Conservation (phyloP, 1,140 invertebrate genomes). For the Idris sp. region DNA sequence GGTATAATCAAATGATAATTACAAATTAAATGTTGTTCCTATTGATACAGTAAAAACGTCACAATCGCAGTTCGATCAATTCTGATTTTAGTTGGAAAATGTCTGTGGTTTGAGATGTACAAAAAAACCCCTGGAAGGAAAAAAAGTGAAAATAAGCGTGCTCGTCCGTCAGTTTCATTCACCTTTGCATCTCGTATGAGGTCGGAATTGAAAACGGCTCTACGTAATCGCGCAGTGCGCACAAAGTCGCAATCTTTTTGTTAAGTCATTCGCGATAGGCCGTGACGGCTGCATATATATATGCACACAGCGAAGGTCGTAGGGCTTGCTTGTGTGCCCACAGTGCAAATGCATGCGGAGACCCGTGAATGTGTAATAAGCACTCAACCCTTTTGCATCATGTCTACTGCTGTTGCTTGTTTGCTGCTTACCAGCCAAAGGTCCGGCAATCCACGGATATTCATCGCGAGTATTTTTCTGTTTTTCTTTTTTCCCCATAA, state of each 20-base stretch:
- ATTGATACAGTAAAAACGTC: too few species aligned
- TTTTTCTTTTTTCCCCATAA: too few species aligned
- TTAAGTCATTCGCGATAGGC: constrained; percentile 52
- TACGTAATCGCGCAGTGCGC: constrained; percentile 47
- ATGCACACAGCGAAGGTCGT: constrained; percentile 42
- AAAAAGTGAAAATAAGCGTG: constrained; percentile 12
- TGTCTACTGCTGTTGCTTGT: constrained; percentile 17
- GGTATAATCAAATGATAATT: too few species aligned
- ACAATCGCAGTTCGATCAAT: constrained; percentile 29
- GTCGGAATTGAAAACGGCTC: constrained; percentile 49
- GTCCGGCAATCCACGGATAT: constrained; percentile 55
- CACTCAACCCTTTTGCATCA: constrained; percentile 64
- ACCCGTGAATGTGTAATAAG: constrained; percentile 72
- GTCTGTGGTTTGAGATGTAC: constrained; percentile 19
- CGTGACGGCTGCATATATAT: constrained; percentile 10
- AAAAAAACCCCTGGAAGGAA: constrained; percentile 10
- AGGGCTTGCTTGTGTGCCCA: constrained; percentile 42
- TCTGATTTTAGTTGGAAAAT: constrained; percentile 10
- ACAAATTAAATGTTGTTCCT: too few species aligned
- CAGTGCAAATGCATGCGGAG: constrained; percentile 63
- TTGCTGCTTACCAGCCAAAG: constrained; percentile 54
- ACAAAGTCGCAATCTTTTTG: constrained; percentile 59
- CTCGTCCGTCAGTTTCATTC: constrained; percentile 50
- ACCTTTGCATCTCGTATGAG: constrained; percentile 36
- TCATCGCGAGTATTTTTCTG: not conserved